Evolutionary conservation across 2,113 vertebrate species (phyloP), one percentile per base, ranked within the genome.

Genomic region (Stigmatopora nigra): DNA sequence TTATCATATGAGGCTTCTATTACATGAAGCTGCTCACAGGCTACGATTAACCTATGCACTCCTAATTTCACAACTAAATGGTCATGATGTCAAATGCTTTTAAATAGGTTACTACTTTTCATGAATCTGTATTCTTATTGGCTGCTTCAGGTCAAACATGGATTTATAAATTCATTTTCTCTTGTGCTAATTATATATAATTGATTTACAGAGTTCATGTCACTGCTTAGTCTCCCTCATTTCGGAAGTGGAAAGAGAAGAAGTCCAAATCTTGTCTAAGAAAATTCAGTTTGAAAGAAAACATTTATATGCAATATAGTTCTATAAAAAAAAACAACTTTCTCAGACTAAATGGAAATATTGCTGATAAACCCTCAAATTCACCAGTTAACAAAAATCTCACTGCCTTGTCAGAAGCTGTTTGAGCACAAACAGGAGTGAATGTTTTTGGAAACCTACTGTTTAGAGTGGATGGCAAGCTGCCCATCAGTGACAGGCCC

Each of bases 21-120:
- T 88, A 84, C 73, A 86, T 62, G 45, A 82, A 82, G 71, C 61
- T 88, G 82, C 88, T 90, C 88, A 90, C 80, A 86, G 90, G 90
- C 88, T 85, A 90, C 89, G 82, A 91, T 91, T 91, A 90, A 90
- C 90, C 90, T 84, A 15, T 69, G 67, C 86, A 86, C 76, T 86
- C 75, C 82, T 82, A 81, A 70, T 89, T 86, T 86, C 78, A 84
- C 74, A 85, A 72, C 73, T 73, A 75, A 78, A 55, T 59, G 82
- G 83, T 85, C 87, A 88, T 87, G 68, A 84, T 85, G 85, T 82
- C 79, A 79, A 82, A 64, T 73, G 71, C 60, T 81, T 87, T 86
- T 89, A 90, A 91, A 89, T 90, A 85, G 90, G 89, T 90, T 88
- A 90, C 77, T 72, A 70, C 90, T 79, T 83, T 88, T 85, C 67